These are phyloP conservation scores for Sebastes fasciatus DNA, from an alignment of 2,113 vertebrate species.

Conservation along the genomic window DNA sequence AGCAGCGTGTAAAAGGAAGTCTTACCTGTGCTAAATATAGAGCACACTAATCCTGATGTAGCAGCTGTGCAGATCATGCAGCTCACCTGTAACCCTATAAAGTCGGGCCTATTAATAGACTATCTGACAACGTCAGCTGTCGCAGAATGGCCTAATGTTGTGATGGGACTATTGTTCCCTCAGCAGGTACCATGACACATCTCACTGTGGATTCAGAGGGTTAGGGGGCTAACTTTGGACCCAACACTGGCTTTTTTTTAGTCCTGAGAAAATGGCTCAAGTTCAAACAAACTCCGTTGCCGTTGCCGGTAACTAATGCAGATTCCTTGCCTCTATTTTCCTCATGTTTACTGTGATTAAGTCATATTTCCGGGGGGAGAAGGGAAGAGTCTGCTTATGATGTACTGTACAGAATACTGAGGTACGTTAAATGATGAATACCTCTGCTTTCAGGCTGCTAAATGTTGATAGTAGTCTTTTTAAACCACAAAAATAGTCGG, in stretches of 20 bases:
- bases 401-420: not conserved
- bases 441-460: not conserved
- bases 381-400: not conserved
- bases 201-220: not conserved
- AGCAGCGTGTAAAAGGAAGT: slow-evolving; percentile 28
- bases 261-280: not conserved
- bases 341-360: no score
- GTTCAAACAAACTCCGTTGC: slow-evolving; percentile 1
- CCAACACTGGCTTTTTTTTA: not conserved
- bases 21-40: slow-evolving; percentile 70
- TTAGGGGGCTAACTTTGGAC: slow-evolving; percentile 15
- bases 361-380: no score
- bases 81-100: slow-evolving; percentile 58
- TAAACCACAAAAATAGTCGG: no score
- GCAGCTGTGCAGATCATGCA: slow-evolving; percentile 67
- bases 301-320: not conserved
- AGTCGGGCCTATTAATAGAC: slow-evolving; percentile 59
- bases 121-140: slow-evolving; percentile 38
- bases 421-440: not conserved
- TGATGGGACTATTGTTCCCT: slow-evolving; percentile 47
- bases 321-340: no score
- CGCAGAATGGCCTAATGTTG: slow-evolving; percentile 17
- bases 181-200: slow-evolving; percentile 32
- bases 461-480: no score
- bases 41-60: slow-evolving; percentile 57